Base-by-base conservation (phyloP, 2,888 invertebrate genomes). In the Hartigia nigra region DNA sequence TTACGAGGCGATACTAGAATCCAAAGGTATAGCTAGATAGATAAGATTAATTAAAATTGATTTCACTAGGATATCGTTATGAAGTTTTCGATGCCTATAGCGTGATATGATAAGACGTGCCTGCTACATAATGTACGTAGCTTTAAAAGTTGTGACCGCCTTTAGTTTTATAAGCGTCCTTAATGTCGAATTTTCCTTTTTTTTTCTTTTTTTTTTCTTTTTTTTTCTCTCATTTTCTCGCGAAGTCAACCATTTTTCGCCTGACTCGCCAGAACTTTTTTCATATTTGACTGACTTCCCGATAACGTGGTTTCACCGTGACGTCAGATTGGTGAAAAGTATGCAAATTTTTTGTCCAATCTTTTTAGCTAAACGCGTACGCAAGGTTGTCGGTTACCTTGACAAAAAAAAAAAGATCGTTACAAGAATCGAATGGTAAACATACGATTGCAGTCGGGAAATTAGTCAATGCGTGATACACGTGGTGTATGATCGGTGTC, bases 71-170 rank as follows among this genome's bases (percentile, higher is more conserved):
- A 34, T 85, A 86, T 86, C 86, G 85, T 88, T 88, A 84, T 86
- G 87, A 75, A 86, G 87, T 88, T 83, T 83, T 85, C 85, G 81
- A 86, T 87, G 87, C 88, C 88, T 86, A 88, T 89, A 91, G 91
- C 90, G 91, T 91, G 90, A 91, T 91, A 91, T 89, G 86, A 89
- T 88, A 90, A 91, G 88, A 91, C 90, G 91, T 91, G 91, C 91
- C 91, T 91, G 91, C 90, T 91, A 89, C 87, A 88, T 84, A 84
- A 90, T 86, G 88, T 88, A 81, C 85, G 86, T 88, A 88, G 86
- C 87, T 86, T 86, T 85, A 84, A 77, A 80, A 77, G 82, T 82
- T 82, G 78, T 55, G 81, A 87, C 83, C 87, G 87, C 87, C 86
- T 90, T 90, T 90, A 89, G 88, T 90, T 90, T 90, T 90, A 84